Percentiles rank a stretch among this genome's conserved stretches.
These are phyloP conservation scores for Coenobita brevimanus DNA, from an alignment of 1,140 invertebrate genomes.

Conservation along the genomic window DNA sequence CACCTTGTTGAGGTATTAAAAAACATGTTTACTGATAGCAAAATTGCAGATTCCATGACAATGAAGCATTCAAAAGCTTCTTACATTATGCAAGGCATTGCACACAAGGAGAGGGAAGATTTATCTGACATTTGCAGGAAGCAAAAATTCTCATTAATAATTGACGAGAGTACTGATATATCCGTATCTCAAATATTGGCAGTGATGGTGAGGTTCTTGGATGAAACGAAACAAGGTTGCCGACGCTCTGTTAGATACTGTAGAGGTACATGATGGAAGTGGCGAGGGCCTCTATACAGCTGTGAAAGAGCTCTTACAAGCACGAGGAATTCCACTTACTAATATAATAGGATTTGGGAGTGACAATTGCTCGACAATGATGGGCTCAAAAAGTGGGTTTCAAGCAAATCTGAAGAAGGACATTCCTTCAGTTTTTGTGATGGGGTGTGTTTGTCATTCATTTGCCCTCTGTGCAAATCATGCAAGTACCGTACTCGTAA, in stretches of 20 bases:
- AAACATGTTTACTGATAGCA: slow-evolving; percentile 33
- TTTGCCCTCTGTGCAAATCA: slow-evolving; percentile 54
- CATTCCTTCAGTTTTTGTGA: slow-evolving; percentile 34
- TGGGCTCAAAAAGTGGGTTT: slow-evolving; percentile 46
- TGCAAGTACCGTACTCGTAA: slow-evolving; percentile 24
- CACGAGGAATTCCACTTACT: slow-evolving; percentile 18
- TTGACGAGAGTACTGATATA: slow-evolving; percentile 61
- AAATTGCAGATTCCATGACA: slow-evolving; percentile 26
- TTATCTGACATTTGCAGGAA: slow-evolving; percentile 26
- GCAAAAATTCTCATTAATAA: slow-evolving; percentile 49
- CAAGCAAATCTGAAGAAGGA: slow-evolving; percentile 27
- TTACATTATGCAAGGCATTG: slow-evolving; percentile 57
- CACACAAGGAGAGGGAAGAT: slow-evolving; percentile 13
- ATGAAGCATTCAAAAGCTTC: slow-evolving; percentile 30
- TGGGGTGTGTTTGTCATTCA: slow-evolving; percentile 60
- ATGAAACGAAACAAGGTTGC: slow-evolving; percentile 25
- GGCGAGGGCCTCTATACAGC: slow-evolving; percentile 38
- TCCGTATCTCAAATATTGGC: slow-evolving; percentile 60
- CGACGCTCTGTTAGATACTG: slow-evolving; percentile 41
- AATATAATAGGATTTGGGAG: slow-evolving; percentile 41
- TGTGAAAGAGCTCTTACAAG: slow-evolving; percentile 29
- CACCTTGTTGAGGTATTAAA: slow-evolving; percentile 15
- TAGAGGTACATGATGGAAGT: slow-evolving; percentile 36
- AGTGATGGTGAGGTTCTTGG: slow-evolving; percentile 46
- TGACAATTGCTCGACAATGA: slow-evolving; percentile 47